Conservation (phyloP, 2,888 invertebrate species). For the Miltochrista miniata region DNA sequence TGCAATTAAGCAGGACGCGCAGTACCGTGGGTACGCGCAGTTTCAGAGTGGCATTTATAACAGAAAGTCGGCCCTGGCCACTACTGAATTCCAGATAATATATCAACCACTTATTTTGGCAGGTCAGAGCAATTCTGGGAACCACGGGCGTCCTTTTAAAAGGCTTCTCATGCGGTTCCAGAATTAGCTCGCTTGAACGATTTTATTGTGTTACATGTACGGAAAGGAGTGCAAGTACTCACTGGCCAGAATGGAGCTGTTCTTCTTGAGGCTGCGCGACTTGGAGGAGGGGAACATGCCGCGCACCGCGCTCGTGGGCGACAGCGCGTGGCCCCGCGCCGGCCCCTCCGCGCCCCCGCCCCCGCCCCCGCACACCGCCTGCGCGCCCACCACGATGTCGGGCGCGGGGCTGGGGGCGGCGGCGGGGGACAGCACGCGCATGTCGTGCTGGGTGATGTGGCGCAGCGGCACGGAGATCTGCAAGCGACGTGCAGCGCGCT, state of each 20-base stretch:
- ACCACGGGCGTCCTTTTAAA: too few species aligned
- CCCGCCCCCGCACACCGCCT: constrained; percentile 22
- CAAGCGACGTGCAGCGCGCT: not conserved
- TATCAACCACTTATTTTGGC: too few species aligned
- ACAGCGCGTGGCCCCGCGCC: constrained; percentile 43
- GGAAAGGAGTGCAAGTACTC: constrained; percentile 72
- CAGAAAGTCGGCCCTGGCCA: too few species aligned
- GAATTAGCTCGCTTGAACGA: too few species aligned
- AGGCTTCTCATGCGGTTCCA: too few species aligned
- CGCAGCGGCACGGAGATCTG: constrained; percentile 64
- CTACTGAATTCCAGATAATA: too few species aligned
- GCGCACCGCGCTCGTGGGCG: constrained; percentile 79
- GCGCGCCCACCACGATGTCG: constrained; percentile 15
- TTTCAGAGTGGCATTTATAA: too few species aligned
- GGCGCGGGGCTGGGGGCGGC: constrained; percentile 38
- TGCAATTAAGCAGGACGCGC: too few species aligned
- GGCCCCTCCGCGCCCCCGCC: constrained; percentile 21
- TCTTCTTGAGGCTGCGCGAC: constrained; percentile 87
- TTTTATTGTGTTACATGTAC: too few species aligned
- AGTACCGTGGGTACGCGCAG: too few species aligned
- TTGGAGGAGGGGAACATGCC: constrained; percentile 84
- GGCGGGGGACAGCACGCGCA: constrained; percentile 58
- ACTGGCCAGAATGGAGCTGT: constrained; percentile 89
- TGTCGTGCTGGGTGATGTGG: constrained; percentile 70
- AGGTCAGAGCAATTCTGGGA: too few species aligned